Base-by-base conservation (phyloP, 1,140 invertebrate genomes). In the Drosophila seguyi region DNA sequence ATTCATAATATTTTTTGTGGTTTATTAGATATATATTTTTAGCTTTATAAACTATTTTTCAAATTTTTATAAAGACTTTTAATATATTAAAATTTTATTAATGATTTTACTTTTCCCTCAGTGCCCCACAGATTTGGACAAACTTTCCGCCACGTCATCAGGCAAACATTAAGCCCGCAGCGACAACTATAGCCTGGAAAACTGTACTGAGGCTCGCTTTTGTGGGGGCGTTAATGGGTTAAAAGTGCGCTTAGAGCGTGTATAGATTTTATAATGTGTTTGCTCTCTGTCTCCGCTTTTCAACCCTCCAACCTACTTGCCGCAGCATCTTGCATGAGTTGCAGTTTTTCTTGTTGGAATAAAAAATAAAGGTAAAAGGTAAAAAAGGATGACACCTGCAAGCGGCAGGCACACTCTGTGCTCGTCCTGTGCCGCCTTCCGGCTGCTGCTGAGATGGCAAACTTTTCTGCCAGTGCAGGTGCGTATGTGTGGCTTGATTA, bases 201-300 rank as follows among this genome's bases (percentile, higher is more conserved):
- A 58, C 27, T 25, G 61, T 36, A 36, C 58, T 22, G 25, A 69
- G 52, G 29, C 60, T 71, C 41, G 45, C 61, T 38, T 78, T 67
- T 72, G 72, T 72, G 76, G 52, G 79, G 76, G 83, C 83, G 83
- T 87, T 87, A 87, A 87, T 87, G 83, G 84, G 83, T 87, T 87
- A 87, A 87, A 88, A 87, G 83, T 87, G 83, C 83, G 83, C 83
- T 88, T 76, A 72, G 72, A 88, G 79, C 83, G 76, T 83, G 83
- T 87, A 87, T 87, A 87, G 83, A 87, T 87, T 87, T 88, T 79
- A 69, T 87, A 87, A 87, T 87, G 84, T 87, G 84, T 87, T 87
- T 87, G 83, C 83, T 52, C 52, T 44, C 63, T 44, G 42, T 34
- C 53, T 31, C 8, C 47, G 13, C 48, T n/a, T 8, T 8, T 14